Evolutionary conservation across 2,888 invertebrate species (phyloP).

Genomic region (Melinopterus prodromus): DNA sequence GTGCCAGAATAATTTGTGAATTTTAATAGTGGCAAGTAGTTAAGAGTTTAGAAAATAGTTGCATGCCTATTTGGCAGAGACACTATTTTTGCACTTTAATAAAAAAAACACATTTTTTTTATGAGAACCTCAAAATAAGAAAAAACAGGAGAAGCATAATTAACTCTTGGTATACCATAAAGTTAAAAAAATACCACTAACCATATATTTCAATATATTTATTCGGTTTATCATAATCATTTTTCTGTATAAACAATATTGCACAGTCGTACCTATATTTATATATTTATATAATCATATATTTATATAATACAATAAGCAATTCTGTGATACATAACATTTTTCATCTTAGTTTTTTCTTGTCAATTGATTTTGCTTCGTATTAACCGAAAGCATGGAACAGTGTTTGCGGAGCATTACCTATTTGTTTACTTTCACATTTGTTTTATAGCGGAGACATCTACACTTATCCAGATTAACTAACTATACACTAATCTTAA

Average conservation of each 20-base stretch:
- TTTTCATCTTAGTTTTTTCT: constrained; percentile 40
- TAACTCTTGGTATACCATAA: neutral
- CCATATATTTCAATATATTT: constrained; percentile 41
- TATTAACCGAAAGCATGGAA: constrained; percentile 47
- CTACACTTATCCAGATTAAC: constrained; percentile 17
- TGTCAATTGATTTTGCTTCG: constrained; percentile 31
- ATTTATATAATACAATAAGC: constrained; percentile 51
- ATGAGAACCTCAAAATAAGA: too few relatives aligned
- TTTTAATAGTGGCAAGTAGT: too few relatives aligned
- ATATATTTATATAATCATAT: constrained; percentile 37
- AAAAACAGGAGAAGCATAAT: too few relatives aligned
- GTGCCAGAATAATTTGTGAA: too few relatives aligned
- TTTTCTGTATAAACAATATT: constrained; percentile 59
- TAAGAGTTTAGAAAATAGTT: too few relatives aligned
- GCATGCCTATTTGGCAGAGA: too few relatives aligned
- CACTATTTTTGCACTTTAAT: too few relatives aligned
- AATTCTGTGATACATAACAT: constrained; percentile 55
- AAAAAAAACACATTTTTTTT: too few relatives aligned
- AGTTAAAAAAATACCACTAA: constrained; percentile 19
- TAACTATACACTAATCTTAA: constrained; percentile 22
- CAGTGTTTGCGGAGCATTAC: constrained; percentile 39
- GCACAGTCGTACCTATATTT: constrained; percentile 52
- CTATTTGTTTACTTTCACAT: constrained; percentile 38
- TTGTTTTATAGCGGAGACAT: constrained; percentile 18
- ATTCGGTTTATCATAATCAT: constrained; percentile 44